phyloP scores from a whole-genome alignment of 2,888 invertebrate species.

The Amphipyra berbera region DNA sequence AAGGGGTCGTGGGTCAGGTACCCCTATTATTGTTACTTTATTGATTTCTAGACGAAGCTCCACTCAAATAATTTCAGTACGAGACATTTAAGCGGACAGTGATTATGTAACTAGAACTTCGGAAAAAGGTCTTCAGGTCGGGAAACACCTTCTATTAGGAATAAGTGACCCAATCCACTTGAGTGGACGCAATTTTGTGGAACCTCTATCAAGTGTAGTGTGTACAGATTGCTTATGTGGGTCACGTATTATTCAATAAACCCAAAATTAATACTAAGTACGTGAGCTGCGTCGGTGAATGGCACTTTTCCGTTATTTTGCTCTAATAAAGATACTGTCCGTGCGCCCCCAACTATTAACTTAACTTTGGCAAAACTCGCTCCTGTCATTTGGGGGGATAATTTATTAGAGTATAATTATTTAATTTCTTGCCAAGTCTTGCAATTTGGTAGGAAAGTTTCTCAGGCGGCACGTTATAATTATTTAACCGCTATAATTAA shows the following conservation, averaged over 20 bases:
- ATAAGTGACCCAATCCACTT: conserved; percentile 73
- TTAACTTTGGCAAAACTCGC: conserved; percentile 60
- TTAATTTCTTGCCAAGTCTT: conserved; percentile 62
- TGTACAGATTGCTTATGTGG: conserved; percentile 74
- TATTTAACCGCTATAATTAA: conserved; percentile 78
- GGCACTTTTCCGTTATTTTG: conserved; percentile 74
- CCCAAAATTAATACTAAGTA: conserved; percentile 85
- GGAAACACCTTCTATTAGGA: conserved; percentile 63
- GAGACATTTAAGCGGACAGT: conserved; percentile 44
- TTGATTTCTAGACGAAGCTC: conserved; percentile 37
- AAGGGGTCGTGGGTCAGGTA: conserved; percentile 35
- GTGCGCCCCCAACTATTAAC: conserved; percentile 64
- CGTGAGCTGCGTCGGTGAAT: conserved; percentile 76
- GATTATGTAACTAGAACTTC: conserved; percentile 55
- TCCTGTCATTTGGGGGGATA: conserved; percentile 52
- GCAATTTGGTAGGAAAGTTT: conserved; percentile 61
- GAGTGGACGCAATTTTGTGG: conserved; percentile 76
- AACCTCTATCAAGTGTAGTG: conserved; percentile 70
- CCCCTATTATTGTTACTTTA: conserved; percentile 48
- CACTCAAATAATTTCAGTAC: conserved; percentile 41
- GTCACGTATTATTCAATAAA: conserved; percentile 88
- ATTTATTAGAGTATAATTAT: conserved; percentile 66
- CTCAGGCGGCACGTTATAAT: conserved; percentile 59
- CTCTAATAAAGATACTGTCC: conserved; percentile 74
- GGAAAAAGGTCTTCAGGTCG: conserved; percentile 51